These are phyloP conservation scores for Rhabdomys pumilio DNA, from an alignment of 2,797 vertebrate genomes.

Conservation along the genomic window DNA sequence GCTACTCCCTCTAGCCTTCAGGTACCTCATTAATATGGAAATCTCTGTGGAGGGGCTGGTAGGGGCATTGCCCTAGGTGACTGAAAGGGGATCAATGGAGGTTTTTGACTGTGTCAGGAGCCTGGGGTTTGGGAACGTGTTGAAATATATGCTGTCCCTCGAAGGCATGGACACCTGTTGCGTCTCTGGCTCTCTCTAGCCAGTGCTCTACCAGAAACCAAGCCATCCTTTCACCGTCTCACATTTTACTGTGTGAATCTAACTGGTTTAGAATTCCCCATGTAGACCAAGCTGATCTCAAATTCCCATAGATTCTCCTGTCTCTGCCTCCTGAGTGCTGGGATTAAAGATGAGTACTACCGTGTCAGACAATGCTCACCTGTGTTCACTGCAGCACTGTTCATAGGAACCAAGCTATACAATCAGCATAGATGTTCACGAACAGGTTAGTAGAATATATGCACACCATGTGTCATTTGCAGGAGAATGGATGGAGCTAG, in stretches of 20 bases:
- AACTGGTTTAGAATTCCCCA: background rate
- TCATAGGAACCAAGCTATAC: background rate
- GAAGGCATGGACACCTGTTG: no score
- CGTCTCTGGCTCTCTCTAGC: no score
- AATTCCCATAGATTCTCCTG: background rate
- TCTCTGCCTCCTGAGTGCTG: background rate
- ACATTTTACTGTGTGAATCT: background rate
- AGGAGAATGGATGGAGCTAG: background rate
- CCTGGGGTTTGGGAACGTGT: no score
- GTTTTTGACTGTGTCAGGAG: no score
- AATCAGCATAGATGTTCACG: background rate
- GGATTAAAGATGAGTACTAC: background rate
- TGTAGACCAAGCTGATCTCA: background rate
- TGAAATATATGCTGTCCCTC: no score
- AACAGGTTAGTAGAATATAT: background rate
- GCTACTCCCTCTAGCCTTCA: no score
- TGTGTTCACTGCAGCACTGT: background rate
- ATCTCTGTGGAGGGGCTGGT: no score
- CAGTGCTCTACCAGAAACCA: no score
- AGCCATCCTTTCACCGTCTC: no score
- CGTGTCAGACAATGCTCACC: background rate
- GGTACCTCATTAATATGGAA: no score
- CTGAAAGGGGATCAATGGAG: no score
- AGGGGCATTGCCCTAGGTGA: no score
- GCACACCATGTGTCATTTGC: background rate